Base-by-base conservation (phyloP, 2,888 invertebrate species). In the Tipula helvola region DNA sequence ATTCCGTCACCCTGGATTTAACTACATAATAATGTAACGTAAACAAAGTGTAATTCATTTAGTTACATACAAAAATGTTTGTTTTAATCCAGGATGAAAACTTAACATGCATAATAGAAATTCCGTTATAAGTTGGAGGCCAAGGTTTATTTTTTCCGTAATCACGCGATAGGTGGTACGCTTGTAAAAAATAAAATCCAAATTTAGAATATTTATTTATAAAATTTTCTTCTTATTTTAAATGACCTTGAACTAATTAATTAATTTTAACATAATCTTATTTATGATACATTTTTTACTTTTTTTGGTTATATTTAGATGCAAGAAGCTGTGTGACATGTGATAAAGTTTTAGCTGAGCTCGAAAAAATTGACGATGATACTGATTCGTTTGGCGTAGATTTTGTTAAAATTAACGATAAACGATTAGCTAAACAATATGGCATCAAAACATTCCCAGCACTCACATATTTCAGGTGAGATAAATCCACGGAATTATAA, bases 371-470 rank as follows among this genome's bases (percentile, higher is more conserved):
- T 91, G 97, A 97, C 93, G 97, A 97, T 93, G 97, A 98, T 93
- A 97, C 97, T 89, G 97, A 97, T 93, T 95, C 96, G 87, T 97
- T 97, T 91, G 97, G 97, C 90, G 97, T 98, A 90, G 97, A 97
- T 93, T 97, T 98, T 93, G 97, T 98, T 90, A 98, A 97, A 93
- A 97, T 97, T 92, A 97, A 97, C 94, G 97, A 98, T 93, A 97
- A 97, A 94, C 95, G 97, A 93, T 94, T 97, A 91, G 98, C 98
- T 89, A 97, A 98, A 92, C 97, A 98, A 91, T 97, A 98, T 94
- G 98, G 98, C 92, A 97, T 98, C 92, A 96, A 96, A 92, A 97
- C 94, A 92, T 98, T 98, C 92, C 98, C 98, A 90, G 97, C 98
- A 89, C 96, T 98, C 92, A 97, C 98, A 90, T 98, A 98, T 92